Conservation (phyloP, 2,888 invertebrate species). For the Malthinus seriepunctatus region DNA sequence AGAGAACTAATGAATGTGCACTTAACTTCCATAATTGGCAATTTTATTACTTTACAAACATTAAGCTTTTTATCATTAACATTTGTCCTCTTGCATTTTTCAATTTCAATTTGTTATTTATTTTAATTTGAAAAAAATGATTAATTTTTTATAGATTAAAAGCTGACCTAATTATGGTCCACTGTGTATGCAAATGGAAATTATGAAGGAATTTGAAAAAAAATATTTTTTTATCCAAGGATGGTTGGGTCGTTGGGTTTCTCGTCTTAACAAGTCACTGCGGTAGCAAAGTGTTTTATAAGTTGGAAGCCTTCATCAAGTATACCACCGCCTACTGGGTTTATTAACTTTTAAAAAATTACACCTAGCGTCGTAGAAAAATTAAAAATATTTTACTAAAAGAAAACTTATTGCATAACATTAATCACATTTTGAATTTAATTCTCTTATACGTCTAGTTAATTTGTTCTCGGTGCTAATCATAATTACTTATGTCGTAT, state of each 20-base stretch:
- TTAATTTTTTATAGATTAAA: too few species aligned
- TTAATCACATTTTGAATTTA: conserved; percentile 26
- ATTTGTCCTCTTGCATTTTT: too few species aligned
- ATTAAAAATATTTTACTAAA: conserved; percentile 18
- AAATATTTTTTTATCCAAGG: conserved; percentile 1
- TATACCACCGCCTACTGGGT: conserved; percentile 24
- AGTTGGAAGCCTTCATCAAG: conserved; percentile 19
- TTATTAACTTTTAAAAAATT: conserved; percentile 25
- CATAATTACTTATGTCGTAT: conserved; percentile 40
- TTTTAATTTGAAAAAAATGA: too few species aligned
- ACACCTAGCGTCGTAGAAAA: conserved; percentile 11
- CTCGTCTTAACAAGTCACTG: conserved; percentile 16
- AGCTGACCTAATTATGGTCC: background rate
- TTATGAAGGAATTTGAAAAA: background rate
- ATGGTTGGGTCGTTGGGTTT: conserved; percentile 4
- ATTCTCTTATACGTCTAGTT: conserved; percentile 29
- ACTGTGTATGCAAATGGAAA: background rate
- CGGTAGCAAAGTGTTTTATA: conserved; percentile 23
- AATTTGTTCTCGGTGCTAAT: conserved; percentile 42
- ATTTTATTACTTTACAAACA: conserved; percentile 21
- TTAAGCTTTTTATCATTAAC: conserved; percentile 14
- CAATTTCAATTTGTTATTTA: too few species aligned
- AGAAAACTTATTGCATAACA: conserved; percentile 34
- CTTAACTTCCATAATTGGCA: conserved; percentile 28
- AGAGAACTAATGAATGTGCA: conserved; percentile 26